These are phyloP conservation scores for Tipula unca DNA, from an alignment of 2,888 invertebrate genomes.

Conservation along the genomic window DNA sequence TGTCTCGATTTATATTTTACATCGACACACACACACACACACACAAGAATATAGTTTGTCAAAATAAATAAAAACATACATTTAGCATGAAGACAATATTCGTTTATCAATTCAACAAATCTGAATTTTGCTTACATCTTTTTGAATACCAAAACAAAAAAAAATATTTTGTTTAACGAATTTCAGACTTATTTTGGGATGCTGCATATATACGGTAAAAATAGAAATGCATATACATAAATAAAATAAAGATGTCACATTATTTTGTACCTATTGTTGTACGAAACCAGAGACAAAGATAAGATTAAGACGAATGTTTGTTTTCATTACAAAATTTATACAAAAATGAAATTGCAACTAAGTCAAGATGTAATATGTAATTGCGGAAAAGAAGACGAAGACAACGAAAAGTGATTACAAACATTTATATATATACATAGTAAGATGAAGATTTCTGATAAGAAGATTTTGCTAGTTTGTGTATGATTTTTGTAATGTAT, in stretches of 20 bases:
- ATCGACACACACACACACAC: neutral
- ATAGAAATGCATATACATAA: neutral
- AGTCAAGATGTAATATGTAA: neutral
- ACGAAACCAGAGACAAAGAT: neutral
- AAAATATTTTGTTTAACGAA: neutral
- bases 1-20: neutral
- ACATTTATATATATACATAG: no score
- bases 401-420: neutral
- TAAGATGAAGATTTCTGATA: neutral
- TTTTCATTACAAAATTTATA: neutral
- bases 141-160: neutral
- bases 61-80: neutral
- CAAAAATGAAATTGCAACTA: neutral
- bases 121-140: neutral
- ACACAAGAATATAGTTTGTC: neutral
- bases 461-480: neutral
- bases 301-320: neutral
- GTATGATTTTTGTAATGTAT: no score
- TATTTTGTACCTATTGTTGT: neutral
- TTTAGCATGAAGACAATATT: neutral
- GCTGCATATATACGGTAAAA: neutral
- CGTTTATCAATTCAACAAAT: neutral
- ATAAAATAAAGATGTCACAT: neutral
- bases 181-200: neutral
- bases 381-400: neutral